Conservation (phyloP, 2,888 invertebrate species). For the Doris montereyensis region DNA sequence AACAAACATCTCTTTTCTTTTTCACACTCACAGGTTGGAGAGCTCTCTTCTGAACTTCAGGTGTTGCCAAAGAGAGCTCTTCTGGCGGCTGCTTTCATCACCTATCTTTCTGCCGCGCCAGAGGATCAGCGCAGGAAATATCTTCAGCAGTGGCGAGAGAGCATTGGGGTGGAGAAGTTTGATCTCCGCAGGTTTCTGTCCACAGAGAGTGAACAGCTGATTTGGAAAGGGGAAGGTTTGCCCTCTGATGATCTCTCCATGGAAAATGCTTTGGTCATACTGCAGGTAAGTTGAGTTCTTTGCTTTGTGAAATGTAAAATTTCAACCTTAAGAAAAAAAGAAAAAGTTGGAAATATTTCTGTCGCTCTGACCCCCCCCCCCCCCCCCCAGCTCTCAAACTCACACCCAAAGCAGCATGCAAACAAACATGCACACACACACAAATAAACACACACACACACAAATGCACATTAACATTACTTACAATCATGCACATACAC, state of each 20-base stretch:
- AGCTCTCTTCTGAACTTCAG: constrained; percentile 77
- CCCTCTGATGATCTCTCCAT: constrained; percentile 84
- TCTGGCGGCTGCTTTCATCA: constrained; percentile 84
- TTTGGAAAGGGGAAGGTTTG: constrained; percentile 89
- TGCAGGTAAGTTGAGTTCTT: constrained; percentile 79
- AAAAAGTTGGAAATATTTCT: too few species aligned
- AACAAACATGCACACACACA: too few species aligned
- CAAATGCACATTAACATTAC: too few species aligned
- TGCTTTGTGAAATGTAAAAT: too few species aligned
- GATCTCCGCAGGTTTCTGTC: constrained; percentile 77
- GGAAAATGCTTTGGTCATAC: constrained; percentile 86
- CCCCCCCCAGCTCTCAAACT: too few species aligned
- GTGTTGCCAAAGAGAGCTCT: constrained; percentile 80
- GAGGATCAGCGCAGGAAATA: constrained; percentile 80
- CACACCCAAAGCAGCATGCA: too few species aligned
- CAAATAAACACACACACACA: too few species aligned
- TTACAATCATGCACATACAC: too few species aligned
- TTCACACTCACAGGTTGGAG: constrained; percentile 72
- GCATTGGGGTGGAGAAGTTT: constrained; percentile 73
- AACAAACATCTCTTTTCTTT: too few species aligned
- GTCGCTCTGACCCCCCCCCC: too few species aligned
- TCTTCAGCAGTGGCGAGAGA: constrained; percentile 74
- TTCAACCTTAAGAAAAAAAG: too few species aligned
- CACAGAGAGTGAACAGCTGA: constrained; percentile 83
- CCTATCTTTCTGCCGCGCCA: constrained; percentile 81